phyloP scores from a whole-genome alignment of 1,140 invertebrate species.

The Muscidifurax raptorellus region DNA sequence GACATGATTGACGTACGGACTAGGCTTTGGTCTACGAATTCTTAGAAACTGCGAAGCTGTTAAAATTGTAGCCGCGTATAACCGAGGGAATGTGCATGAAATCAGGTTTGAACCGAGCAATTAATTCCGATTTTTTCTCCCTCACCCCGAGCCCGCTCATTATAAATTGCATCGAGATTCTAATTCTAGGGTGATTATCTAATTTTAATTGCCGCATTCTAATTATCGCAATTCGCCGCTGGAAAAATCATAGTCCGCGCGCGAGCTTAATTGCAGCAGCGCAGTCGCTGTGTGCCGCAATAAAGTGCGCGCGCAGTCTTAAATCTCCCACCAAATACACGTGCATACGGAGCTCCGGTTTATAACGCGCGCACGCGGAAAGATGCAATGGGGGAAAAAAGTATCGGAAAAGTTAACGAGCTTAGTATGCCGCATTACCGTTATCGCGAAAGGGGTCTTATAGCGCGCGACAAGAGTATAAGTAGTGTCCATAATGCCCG shows the following conservation, averaged over 20 bases:
- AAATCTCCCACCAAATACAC: constrained; percentile 11
- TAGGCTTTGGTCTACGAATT: too few species aligned
- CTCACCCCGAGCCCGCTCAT: background rate
- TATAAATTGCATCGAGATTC: background rate
- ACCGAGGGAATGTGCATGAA: too few species aligned
- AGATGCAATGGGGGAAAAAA: background rate
- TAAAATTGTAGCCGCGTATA: too few species aligned
- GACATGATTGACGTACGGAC: too few species aligned
- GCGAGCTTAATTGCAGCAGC: background rate
- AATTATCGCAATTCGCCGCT: constrained; percentile 17
- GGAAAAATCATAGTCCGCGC: constrained; percentile 6
- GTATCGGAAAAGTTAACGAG: constrained; percentile 34
- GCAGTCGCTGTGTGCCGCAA: background rate
- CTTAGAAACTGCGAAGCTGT: too few species aligned
- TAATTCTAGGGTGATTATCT: background rate
- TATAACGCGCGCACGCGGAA: background rate
- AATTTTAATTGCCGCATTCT: constrained; percentile 34
- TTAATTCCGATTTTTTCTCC: background rate
- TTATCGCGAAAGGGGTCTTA: constrained; percentile 5
- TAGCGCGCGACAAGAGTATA: background rate
- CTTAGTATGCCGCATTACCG: constrained; percentile 32
- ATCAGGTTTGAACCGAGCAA: background rate
- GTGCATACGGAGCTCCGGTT: background rate
- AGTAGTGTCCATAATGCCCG: background rate
- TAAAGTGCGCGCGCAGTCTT: constrained; percentile 3